A percentile compares a stretch with the other conserved stretches of the same genome.
Evolutionary conservation across 2,113 vertebrate genomes (phyloP).

Genomic region (Phrynosoma blainvillii): DNA sequence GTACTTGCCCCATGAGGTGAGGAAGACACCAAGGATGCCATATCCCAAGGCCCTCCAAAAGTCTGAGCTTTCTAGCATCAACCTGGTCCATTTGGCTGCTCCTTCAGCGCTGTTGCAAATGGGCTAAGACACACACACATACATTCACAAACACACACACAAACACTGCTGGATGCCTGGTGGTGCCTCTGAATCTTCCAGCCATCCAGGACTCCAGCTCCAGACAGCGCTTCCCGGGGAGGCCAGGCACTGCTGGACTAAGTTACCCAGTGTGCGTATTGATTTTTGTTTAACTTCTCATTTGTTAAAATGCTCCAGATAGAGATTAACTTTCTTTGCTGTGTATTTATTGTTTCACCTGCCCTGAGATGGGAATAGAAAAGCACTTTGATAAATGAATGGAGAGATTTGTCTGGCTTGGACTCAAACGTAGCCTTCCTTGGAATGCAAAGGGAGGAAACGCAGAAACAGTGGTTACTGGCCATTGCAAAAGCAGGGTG

Average conservation of each 20-base stretch:
- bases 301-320: slow-evolving; percentile 42
- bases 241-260: not conserved
- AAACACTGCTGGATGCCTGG: too few relatives aligned
- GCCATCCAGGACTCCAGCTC: not conserved
- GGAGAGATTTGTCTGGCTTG: not conserved
- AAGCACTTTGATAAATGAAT: slow-evolving; percentile 1
- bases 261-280: slow-evolving; percentile 11
- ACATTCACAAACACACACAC: too few relatives aligned
- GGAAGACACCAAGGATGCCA: too few relatives aligned
- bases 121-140: too few relatives aligned
- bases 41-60: not conserved
- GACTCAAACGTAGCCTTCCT: not conserved
- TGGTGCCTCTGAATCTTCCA: not conserved
- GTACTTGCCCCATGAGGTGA: too few relatives aligned
- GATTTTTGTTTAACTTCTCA: slow-evolving; percentile 54
- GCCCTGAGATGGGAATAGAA: not conserved
- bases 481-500: not conserved
- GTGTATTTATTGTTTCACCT: slow-evolving; percentile 45
- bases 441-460: not conserved
- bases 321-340: slow-evolving; percentile 42
- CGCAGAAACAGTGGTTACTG: not conserved
- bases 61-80: not conserved
- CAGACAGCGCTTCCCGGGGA: fast-evolving
- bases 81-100: too few relatives aligned
- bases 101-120: not conserved